phyloP scores from a whole-genome alignment of 2,797 vertebrate species.

The Melanotaenia maccullochi region DNA sequence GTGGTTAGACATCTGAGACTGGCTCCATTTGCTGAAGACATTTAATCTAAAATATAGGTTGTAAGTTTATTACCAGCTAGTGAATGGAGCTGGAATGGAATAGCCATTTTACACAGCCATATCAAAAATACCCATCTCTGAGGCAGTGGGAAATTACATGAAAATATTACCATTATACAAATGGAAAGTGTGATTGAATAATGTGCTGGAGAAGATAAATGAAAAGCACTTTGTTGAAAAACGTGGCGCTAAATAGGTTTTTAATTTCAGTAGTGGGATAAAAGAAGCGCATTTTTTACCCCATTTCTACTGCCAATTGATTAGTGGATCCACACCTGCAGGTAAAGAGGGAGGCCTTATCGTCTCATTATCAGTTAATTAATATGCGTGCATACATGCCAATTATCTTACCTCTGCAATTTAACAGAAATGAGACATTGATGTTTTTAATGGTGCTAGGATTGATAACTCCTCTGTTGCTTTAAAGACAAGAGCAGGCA shows the following conservation, averaged over 20 bases:
- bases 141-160: conserved; percentile 84
- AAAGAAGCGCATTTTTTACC: conserved; percentile 82
- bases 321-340: conserved; percentile 87
- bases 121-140: conserved; percentile 83
- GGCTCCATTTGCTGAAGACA: conserved; percentile 80
- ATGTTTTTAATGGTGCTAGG: conserved; percentile 89
- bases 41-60: conserved; percentile 84
- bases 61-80: conserved; percentile 83
- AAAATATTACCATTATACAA: conserved; percentile 90
- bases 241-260: conserved; percentile 87
- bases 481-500: conserved; percentile 82
- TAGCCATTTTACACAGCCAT: conserved; percentile 81
- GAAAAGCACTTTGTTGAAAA: conserved; percentile 91
- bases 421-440: conserved; percentile 89
- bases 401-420: conserved; percentile 90
- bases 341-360: conserved; percentile 86
- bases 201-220: conserved; percentile 89
- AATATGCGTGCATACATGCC: conserved; percentile 93
- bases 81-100: conserved; percentile 77
- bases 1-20: conserved; percentile 35
- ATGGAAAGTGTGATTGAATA: conserved; percentile 89
- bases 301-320: conserved; percentile 86
- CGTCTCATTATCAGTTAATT: conserved; percentile 95
- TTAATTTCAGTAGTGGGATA: conserved; percentile 90
- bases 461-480: conserved; percentile 81